Evolutionary conservation across 2,113 vertebrate species (phyloP), one percentile per base, ranked within the genome.

Genomic region (Chelonoidis abingdonii): DNA sequence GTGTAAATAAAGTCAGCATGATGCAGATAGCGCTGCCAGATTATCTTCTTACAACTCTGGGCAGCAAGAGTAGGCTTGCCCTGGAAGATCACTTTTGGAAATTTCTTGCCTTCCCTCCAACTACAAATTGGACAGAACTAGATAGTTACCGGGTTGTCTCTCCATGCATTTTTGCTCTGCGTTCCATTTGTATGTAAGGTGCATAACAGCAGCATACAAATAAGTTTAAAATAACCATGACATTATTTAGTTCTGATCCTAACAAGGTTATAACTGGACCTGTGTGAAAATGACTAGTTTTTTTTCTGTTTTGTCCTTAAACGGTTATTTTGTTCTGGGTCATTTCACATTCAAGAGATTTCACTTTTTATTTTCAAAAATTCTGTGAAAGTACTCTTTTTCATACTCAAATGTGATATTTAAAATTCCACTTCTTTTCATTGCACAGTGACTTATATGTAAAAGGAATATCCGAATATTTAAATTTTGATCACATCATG

Each of bases 1-100:
- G 96, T 98, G 98, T 97, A 98, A 99, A 99, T 98, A 98, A 98
- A 98, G 97, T 96, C 98, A 98, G 98, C 98, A 21, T 96, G 98
- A 95, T 95, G 97, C 95, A 96, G 95, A 89, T 62, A 78, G 91
- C 92, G 62, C 93, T 95, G 97, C 88, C 92, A 98, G 98, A 96
- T 96, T 88, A 96, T 97, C 92, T 97, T 92, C 94, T 69, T 85
- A 53, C 91, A 87, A 84, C 69, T 92, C 86, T 16, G 94, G 94
- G 87, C 57, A 91, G 97, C 98, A 98, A 96, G 98, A 98, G 96
- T 65, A 91, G 98, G 93, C 98, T 98, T 98, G 98, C 96, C 97
- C 94, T 91, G 86, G 84, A 93, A 93, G 93, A 95, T 88, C 90
- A 44, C 91, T 89, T 96, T 31, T 89, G 8, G 84, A 97, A 97